These are phyloP conservation scores for Drosophila macrospina DNA, from an alignment of 2,888 invertebrate species.

Conservation along the genomic window DNA sequence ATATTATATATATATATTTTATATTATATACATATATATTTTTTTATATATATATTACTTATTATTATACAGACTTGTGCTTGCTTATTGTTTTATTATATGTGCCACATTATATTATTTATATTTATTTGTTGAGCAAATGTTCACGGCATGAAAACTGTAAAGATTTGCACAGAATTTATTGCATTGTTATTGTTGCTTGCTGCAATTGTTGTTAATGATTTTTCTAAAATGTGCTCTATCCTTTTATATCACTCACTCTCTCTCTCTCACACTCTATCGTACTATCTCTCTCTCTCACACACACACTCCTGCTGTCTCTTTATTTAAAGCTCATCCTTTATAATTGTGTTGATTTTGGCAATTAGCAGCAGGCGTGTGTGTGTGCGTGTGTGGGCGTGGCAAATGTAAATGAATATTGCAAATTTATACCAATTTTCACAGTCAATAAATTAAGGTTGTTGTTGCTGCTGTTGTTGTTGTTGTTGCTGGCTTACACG, in stretches of 20 bases:
- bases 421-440: conserved; percentile 61
- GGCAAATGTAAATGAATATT: conserved; percentile 46
- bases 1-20: too few relatives aligned
- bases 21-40: too few relatives aligned
- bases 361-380: conserved; percentile 50
- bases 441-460: conserved; percentile 58
- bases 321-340: background rate
- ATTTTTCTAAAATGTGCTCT: conserved; percentile 45
- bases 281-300: background rate
- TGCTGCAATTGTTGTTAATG: conserved; percentile 59
- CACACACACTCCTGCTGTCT: background rate
- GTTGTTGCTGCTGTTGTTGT: conserved; percentile 13
- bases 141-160: conserved; percentile 37
- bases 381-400: conserved; percentile 26
- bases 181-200: conserved; percentile 23
- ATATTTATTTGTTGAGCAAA: conserved; percentile 7
- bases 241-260: too few relatives aligned
- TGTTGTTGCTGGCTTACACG: conserved; percentile 31
- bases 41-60: too few relatives aligned
- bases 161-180: conserved; percentile 28
- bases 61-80: too few relatives aligned
- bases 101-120: conserved; percentile 13
- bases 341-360: conserved; percentile 53
- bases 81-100: conserved; percentile 10
- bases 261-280: too few relatives aligned